Evolutionary conservation across 2,888 invertebrate genomes (phyloP).

Genomic region (Cacoxenus indagator): DNA sequence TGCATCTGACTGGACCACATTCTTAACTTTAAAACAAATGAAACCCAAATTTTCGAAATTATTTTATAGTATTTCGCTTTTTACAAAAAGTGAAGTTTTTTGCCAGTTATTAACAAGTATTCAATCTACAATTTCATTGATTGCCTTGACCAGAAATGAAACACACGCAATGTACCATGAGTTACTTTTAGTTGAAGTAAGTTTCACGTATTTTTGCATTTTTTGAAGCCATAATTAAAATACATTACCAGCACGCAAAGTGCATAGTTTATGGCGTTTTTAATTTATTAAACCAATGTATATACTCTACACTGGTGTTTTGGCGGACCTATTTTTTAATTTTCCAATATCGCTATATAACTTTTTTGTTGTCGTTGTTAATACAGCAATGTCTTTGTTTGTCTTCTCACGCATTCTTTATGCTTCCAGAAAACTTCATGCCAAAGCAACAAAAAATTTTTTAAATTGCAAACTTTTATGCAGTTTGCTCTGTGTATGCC

Average conservation of each 20-base stretch:
- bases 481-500: constrained; percentile 1
- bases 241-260: constrained; percentile 11
- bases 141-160: not conserved
- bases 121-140: not conserved
- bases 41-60: too few relatives aligned
- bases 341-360: not conserved
- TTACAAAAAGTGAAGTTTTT: not conserved
- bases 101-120: not conserved
- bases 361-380: not conserved
- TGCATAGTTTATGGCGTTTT: not conserved
- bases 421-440: not conserved
- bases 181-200: not conserved
- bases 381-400: not conserved
- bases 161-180: not conserved
- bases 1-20: too few relatives aligned
- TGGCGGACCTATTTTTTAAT: not conserved
- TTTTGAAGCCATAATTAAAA: constrained; percentile 1
- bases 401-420: not conserved
- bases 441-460: not conserved
- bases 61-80: too few relatives aligned
- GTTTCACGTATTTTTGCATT: too few relatives aligned
- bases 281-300: not conserved
- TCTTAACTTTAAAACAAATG: too few relatives aligned
- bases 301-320: not conserved
- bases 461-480: not conserved